Percentiles rank a stretch among this genome's conserved stretches.
Conservation (phyloP, 2,888 invertebrate genomes). For the Cosmopolites sordidus region DNA sequence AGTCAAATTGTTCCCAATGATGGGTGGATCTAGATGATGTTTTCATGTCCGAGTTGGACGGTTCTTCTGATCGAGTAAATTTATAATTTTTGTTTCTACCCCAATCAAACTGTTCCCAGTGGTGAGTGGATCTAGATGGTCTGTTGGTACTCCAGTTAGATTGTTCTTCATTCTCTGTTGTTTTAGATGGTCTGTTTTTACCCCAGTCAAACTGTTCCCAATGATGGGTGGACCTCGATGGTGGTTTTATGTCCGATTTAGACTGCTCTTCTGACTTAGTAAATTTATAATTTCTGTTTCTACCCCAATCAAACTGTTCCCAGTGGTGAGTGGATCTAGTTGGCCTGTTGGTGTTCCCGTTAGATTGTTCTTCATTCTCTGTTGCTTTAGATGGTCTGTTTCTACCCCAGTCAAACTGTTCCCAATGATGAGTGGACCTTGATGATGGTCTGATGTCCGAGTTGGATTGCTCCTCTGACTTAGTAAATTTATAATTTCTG, state of each 20-base stretch:
- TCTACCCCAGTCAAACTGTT: neutral
- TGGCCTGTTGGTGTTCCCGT: neutral
- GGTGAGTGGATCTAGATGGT: neutral
- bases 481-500: too few relatives aligned
- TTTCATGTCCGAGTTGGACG: too few relatives aligned
- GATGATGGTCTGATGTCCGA: neutral
- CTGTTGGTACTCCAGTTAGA: neutral
- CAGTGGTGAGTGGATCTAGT: neutral
- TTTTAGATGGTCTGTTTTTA: too few relatives aligned
- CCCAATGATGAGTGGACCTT: neutral
- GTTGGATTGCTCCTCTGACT: too few relatives aligned
- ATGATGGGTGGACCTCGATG: neutral
- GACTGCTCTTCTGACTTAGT: too few relatives aligned
- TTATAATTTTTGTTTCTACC: too few relatives aligned
- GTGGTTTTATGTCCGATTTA: neutral
- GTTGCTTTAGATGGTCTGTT: too few relatives aligned
- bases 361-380: too few relatives aligned
- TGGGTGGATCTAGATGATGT: neutral
- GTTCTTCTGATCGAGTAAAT: too few relatives aligned
- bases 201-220: neutral
- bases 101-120: neutral
- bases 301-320: neutral
- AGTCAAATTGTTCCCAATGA: neutral
- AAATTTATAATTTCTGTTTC: too few relatives aligned
- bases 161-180: too few relatives aligned